Evolutionary conservation across 2,888 invertebrate species (phyloP).

Genomic region (Halocaridina rubra): DNA sequence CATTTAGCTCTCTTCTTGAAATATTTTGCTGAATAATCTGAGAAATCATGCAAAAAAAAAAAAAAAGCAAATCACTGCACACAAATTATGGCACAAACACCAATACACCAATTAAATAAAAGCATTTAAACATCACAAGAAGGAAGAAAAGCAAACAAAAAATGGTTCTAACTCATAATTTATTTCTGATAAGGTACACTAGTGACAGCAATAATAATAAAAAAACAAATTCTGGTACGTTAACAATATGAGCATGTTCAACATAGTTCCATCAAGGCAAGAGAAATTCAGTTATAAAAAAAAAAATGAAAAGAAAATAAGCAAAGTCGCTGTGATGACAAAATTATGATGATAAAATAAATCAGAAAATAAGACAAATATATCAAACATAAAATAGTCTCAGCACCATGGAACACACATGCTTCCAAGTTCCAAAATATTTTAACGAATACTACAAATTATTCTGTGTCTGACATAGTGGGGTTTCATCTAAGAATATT

Average conservation of each 20-base stretch:
- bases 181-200: slow-evolving; percentile 40
- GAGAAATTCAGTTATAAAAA: not conserved
- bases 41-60: not conserved
- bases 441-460: too few relatives aligned
- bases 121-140: slow-evolving; percentile 10
- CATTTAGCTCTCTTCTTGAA: too few relatives aligned
- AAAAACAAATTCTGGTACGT: slow-evolving; percentile 33
- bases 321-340: slow-evolving; percentile 14
- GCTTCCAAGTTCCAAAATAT: too few relatives aligned
- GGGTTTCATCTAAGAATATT: too few relatives aligned
- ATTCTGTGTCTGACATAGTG: too few relatives aligned
- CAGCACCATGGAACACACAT: slow-evolving; percentile 39
- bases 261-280: slow-evolving; percentile 12
- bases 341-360: slow-evolving; percentile 17
- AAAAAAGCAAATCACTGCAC: not conserved
- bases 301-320: slow-evolving; percentile 14
- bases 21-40: too few relatives aligned
- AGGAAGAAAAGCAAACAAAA: slow-evolving; percentile 43
- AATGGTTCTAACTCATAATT: slow-evolving; percentile 44
- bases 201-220: not conserved
- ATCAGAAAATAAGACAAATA: too few relatives aligned
- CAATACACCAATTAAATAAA: too few relatives aligned
- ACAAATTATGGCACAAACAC: too few relatives aligned
- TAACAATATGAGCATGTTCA: slow-evolving; percentile 40
- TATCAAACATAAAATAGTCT: slow-evolving; percentile 20